Evolutionary conservation across 2,888 invertebrate genomes (phyloP).

Genomic region (Pherbina coryleti): DNA sequence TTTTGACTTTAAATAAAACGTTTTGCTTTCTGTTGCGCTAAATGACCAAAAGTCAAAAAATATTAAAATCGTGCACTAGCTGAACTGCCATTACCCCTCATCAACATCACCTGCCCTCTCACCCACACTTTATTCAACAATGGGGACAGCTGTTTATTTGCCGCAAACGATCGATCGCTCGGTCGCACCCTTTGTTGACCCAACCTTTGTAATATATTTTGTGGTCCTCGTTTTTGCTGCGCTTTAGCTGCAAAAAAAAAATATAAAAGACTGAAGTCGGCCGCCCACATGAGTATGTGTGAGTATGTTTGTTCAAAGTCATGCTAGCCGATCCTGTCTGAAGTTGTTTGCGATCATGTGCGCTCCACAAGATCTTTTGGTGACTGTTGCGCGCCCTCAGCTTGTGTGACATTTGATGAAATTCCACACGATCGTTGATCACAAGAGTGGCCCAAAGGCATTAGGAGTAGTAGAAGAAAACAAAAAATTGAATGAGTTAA

Average conservation of each 20-base stretch:
- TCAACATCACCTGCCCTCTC: not conserved
- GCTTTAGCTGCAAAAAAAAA: too few relatives aligned
- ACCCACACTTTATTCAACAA: not conserved
- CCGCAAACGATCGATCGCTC: conserved; percentile 39
- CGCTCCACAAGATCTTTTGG: not conserved
- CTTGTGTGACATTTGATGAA: conserved; percentile 22
- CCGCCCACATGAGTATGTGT: not conserved
- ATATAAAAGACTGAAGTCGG: not conserved
- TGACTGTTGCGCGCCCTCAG: conserved; percentile 4
- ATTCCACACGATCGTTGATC: conserved; percentile 6
- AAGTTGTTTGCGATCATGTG: too few relatives aligned
- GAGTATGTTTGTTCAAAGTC: too few relatives aligned
- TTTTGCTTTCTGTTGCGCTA: conserved; percentile 25
- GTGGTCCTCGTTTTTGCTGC: not conserved
- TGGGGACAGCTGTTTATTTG: conserved; percentile 25
- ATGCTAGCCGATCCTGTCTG: too few relatives aligned
- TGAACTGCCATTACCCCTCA: conserved; percentile 17
- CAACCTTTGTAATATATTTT: not conserved
- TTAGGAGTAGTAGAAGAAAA: not conserved
- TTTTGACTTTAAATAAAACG: conserved; percentile 56
- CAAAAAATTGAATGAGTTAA: not conserved
- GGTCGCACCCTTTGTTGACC: conserved; percentile 45
- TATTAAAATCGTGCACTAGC: conserved; percentile 52
- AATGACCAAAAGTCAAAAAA: conserved; percentile 60
- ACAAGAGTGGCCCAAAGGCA: not conserved